Conservation (phyloP, 2,797 vertebrate genomes). For the Huso huso region DNA sequence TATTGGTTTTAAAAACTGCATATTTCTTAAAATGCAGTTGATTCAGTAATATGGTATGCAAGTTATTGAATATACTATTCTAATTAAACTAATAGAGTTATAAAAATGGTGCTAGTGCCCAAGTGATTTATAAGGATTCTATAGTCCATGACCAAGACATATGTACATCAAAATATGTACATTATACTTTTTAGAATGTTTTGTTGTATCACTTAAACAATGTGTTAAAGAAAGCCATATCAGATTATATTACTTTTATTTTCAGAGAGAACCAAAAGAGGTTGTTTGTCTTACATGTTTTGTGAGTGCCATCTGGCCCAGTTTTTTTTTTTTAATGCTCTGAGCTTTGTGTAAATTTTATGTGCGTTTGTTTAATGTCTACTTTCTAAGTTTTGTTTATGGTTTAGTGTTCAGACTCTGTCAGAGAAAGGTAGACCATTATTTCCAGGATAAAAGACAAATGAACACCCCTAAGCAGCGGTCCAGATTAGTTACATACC, state of each 20-base stretch:
- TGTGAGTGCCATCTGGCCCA: constrained; percentile 51
- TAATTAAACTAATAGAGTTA: too few relatives aligned
- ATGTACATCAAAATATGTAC: too few relatives aligned
- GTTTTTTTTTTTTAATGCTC: constrained; percentile 47
- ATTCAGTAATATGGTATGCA: too few relatives aligned
- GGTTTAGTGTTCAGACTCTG: constrained; percentile 38
- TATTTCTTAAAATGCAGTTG: too few relatives aligned
- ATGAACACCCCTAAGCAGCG: constrained; percentile 17
- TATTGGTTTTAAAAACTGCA: too few relatives aligned
- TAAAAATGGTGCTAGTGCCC: too few relatives aligned
- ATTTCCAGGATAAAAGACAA: constrained; percentile 60
- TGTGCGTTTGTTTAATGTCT: constrained; percentile 13
- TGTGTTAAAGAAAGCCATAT: constrained; percentile 29
- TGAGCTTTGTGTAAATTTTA: constrained; percentile 43
- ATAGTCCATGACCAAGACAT: too few relatives aligned
- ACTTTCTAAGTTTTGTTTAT: constrained; percentile 4
- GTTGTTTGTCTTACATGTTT: constrained; percentile 41
- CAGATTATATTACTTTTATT: constrained; percentile 32
- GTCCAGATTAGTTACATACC: too few relatives aligned
- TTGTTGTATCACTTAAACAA: too few relatives aligned
- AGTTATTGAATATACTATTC: too few relatives aligned
- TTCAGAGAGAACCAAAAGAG: constrained; percentile 47
- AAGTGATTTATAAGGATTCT: too few relatives aligned
- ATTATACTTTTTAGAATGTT: too few relatives aligned
- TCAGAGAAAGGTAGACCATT: constrained; percentile 29